Percentiles rank a stretch among this genome's conserved stretches.
phyloP scores from a whole-genome alignment of 2,113 vertebrate genomes.

The Mastomys natalensis region DNA sequence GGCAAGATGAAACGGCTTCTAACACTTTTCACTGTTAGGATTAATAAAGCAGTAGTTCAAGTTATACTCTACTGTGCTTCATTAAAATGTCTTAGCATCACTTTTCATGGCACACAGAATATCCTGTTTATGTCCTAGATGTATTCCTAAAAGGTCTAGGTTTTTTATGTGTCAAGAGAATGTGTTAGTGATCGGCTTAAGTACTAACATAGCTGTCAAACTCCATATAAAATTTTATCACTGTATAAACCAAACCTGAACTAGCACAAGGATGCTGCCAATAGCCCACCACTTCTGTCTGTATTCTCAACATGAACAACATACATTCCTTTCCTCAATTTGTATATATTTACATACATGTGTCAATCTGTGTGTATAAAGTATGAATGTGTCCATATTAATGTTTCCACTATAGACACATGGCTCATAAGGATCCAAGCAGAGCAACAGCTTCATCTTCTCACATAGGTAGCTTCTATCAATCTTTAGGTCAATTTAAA shows the following conservation, averaged over 20 bases:
- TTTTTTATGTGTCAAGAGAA: conserved; percentile 59
- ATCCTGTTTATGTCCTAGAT: conserved; percentile 13
- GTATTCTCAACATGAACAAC: background rate
- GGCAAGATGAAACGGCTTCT: conserved; percentile 52
- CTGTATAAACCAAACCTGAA: conserved; percentile 59
- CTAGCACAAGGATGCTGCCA: background rate
- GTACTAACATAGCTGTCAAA: conserved; percentile 61
- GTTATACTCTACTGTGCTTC: background rate
- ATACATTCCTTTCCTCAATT: background rate
- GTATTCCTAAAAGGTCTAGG: conserved; percentile 26
- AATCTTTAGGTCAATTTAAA: conserved; percentile 11
- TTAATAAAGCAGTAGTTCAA: conserved; percentile 50
- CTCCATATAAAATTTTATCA: conserved; percentile 58
- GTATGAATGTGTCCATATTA: background rate
- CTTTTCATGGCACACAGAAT: conserved; percentile 21
- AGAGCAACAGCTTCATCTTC: background rate
- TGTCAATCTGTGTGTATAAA: background rate
- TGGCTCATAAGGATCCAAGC: background rate
- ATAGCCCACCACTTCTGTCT: background rate
- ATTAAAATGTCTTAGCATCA: conserved; percentile 30
- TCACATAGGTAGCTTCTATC: background rate
- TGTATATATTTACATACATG: background rate
- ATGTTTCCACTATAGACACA: background rate
- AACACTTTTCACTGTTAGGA: conserved; percentile 16
- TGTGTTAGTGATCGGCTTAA: conserved; percentile 34